Conservation (phyloP, 2,888 invertebrate species). For the Alloplasta piceator region DNA sequence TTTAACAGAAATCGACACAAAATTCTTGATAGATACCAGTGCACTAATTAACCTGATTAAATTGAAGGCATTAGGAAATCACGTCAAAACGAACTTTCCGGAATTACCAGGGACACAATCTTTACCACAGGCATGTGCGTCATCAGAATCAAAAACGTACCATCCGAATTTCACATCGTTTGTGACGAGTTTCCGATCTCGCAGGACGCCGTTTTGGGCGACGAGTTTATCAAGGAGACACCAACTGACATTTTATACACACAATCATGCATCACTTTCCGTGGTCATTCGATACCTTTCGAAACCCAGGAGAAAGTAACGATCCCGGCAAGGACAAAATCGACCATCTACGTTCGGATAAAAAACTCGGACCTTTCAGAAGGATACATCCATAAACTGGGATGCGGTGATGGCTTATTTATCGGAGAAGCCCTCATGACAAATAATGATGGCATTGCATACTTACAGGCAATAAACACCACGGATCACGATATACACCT, state of each 20-base stretch:
- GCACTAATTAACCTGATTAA: neutral
- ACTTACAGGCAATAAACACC: no score
- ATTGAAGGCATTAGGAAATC: no score
- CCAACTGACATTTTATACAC: constrained; percentile 33
- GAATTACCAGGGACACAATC: no score
- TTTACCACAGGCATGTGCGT: constrained; percentile 8
- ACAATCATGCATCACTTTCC: constrained; percentile 24
- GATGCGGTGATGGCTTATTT: constrained; percentile 17
- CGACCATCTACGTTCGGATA: neutral
- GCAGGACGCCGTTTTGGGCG: constrained; percentile 33
- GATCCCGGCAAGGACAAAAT: constrained; percentile 19
- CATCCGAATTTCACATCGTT: constrained; percentile 27
- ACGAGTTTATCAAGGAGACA: constrained; percentile 17
- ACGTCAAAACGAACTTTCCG: no score
- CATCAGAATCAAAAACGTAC: constrained; percentile 5
- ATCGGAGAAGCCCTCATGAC: constrained; percentile 22
- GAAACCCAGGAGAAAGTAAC: constrained; percentile 25
- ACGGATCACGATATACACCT: no score
- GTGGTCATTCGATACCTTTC: no score
- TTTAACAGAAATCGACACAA: no score
- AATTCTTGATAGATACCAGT: no score
- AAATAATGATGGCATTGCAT: constrained; percentile 11
- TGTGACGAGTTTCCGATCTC: no score
- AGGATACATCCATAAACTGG: constrained; percentile 13
- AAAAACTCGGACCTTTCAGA: constrained; percentile 5